Evolutionary conservation across 2,797 vertebrate species (phyloP), one percentile per base, ranked within the genome.

Genomic region (Microhierax caerulescens): DNA sequence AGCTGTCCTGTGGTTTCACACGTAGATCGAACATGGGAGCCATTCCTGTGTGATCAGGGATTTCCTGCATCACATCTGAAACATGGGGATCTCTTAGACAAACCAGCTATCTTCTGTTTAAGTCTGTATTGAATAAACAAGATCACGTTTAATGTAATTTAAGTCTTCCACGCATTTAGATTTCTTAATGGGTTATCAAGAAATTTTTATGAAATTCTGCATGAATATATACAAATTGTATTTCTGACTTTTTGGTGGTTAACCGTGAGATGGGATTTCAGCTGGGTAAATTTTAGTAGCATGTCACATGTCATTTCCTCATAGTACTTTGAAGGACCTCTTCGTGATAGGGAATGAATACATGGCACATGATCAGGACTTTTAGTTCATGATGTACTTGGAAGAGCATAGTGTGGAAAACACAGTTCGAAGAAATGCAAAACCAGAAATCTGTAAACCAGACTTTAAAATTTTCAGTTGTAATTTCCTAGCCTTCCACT

Each of bases 381-480:
- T 88, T 43, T 21, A 91, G 89, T 95, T 93, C 91, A 24, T 88
- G 82, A 54, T 93, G 84, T 94, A 51, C 89, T 96, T 91, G 61
- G 93, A 94, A 83, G 50, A 72, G 50, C 53, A 23, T 23, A 69
- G 72, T 47, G 22, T 85, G 73, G 73, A 95, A 95, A 96, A 95
- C 59, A 85, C 25, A 47, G 61, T 51, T 73, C 2, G 2, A 85
- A 90, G 87, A 92, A 90, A 85, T 95, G 87, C 82, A 94, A 95
- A 96, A 93, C 54, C 8, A 11, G 73, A 81, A 77, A 84, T 85
- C 79, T 75, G 28, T 80, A 93, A 93, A 93, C 41, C 72, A 78
- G 85, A 41, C 85, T 54, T 70, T 1, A 77, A 9, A 91, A 74
- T 24, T 92, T 92, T 91, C 43, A 14, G 5, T 78, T 87, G 41